Conservation (phyloP, 2,888 invertebrate genomes). For the Bibio marci region DNA sequence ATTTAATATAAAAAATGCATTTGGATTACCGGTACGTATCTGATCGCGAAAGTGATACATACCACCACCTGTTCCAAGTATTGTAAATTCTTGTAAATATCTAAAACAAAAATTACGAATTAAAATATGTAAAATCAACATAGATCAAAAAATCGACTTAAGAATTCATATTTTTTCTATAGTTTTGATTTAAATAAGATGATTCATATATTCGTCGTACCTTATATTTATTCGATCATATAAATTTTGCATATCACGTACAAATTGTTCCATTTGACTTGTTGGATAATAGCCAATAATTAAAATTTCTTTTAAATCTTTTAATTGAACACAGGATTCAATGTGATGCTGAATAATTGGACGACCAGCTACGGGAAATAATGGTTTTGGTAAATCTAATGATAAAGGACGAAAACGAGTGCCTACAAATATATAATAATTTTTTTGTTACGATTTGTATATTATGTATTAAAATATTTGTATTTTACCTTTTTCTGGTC, state of each 20-base stretch:
- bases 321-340: slow-evolving; percentile 70
- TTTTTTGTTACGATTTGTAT: not conserved
- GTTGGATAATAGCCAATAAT: slow-evolving; percentile 87
- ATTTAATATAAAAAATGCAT: slow-evolving; percentile 86
- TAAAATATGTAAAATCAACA: too few relatives aligned
- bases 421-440: slow-evolving; percentile 36
- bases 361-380: slow-evolving; percentile 92
- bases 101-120: slow-evolving; percentile 10
- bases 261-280: slow-evolving; percentile 70
- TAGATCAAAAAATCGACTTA: not conserved
- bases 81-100: slow-evolving; percentile 89
- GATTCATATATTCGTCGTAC: too few relatives aligned
- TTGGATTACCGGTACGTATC: slow-evolving; percentile 71
- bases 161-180: too few relatives aligned
- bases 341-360: slow-evolving; percentile 96
- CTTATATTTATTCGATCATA: slow-evolving; percentile 33
- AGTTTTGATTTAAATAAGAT: not conserved
- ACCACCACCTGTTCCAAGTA: slow-evolving; percentile 92
- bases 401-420: slow-evolving; percentile 94
- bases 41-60: slow-evolving; percentile 95
- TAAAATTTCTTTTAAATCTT: slow-evolving; percentile 74
- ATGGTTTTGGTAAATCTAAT: slow-evolving; percentile 90
- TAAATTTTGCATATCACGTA: slow-evolving; percentile 66
- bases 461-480: slow-evolving; percentile 5
- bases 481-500: slow-evolving; percentile 74